These are phyloP conservation scores for Pelmatolapia mariae DNA, from an alignment of 2,113 vertebrate genomes.

Conservation along the genomic window DNA sequence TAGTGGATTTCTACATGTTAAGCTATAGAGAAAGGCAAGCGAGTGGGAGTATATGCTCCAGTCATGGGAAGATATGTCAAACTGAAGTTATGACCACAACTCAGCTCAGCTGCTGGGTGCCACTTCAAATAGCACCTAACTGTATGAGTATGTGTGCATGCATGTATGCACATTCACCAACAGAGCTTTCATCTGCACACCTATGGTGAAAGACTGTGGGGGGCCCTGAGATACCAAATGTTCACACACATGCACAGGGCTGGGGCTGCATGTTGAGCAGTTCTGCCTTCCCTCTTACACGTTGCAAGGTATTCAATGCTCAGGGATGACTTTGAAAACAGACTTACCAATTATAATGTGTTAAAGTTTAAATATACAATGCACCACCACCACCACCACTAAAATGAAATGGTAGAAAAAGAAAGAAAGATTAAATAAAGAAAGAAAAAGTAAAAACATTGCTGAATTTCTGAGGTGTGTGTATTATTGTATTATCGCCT, in stretches of 20 bases:
- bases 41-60: background rate
- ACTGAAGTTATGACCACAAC: conserved; percentile 49
- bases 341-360: background rate
- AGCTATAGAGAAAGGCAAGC: background rate
- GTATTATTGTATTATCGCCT: background rate
- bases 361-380: background rate
- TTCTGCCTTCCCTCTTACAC: background rate
- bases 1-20: background rate
- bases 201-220: conserved; percentile 46
- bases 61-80: conserved; percentile 39
- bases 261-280: conserved; percentile 37
- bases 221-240: conserved; percentile 6
- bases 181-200: conserved; percentile 63
- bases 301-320: background rate
- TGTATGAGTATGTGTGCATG: background rate
- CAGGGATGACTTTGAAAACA: background rate
- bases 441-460: background rate
- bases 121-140: conserved; percentile 53
- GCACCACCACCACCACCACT: background rate
- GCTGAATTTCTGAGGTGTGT: background rate
- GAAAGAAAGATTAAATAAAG: background rate
- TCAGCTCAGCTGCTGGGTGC: conserved; percentile 44
- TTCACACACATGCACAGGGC: background rate
- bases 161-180: conserved; percentile 15
- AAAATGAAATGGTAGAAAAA: background rate